Conservation (phyloP, 1,140 invertebrate species). For the Drosophila sturtevanti region DNA sequence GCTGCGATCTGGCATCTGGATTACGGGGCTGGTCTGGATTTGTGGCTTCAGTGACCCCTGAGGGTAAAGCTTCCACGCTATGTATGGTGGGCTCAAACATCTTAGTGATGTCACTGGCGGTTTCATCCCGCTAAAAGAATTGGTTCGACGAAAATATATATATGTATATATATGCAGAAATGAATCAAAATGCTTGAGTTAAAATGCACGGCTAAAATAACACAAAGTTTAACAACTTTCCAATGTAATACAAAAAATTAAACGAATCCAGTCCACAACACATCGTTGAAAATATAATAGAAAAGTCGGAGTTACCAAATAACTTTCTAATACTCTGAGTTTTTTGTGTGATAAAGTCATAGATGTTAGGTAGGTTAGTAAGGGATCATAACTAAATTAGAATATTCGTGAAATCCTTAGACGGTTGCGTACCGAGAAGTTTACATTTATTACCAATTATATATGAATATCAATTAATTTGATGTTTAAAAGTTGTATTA, state of each 20-base stretch:
- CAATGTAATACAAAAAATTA: slow-evolving; percentile 22
- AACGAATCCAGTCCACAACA: slow-evolving; percentile 15
- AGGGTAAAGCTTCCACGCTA: slow-evolving; percentile 46
- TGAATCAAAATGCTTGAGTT: slow-evolving; percentile 25
- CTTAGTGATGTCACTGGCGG: slow-evolving; percentile 80
- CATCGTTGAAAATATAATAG: slow-evolving; percentile 1
- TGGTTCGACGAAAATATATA: slow-evolving; percentile 55
- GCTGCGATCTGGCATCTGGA: slow-evolving; percentile 43
- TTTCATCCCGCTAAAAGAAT: slow-evolving; percentile 83
- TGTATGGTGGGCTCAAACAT: slow-evolving; percentile 78
- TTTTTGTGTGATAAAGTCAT: background rate
- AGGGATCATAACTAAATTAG: background rate
- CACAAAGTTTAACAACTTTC: slow-evolving; percentile 25
- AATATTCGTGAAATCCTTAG: background rate
- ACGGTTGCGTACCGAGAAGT: background rate
- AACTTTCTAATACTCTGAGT: background rate
- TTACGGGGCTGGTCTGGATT: slow-evolving; percentile 24
- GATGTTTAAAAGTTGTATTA: background rate
- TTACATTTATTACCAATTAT: too few relatives aligned
- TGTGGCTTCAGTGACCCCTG: slow-evolving; percentile 26
- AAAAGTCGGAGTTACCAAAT: slow-evolving; percentile 5
- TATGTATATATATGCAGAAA: slow-evolving; percentile 21
- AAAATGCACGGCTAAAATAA: background rate
- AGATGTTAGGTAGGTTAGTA: background rate
- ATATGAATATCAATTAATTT: too few relatives aligned